Conservation (phyloP, 2,797 vertebrate species). For the Lagorchestes hirsutus region DNA sequence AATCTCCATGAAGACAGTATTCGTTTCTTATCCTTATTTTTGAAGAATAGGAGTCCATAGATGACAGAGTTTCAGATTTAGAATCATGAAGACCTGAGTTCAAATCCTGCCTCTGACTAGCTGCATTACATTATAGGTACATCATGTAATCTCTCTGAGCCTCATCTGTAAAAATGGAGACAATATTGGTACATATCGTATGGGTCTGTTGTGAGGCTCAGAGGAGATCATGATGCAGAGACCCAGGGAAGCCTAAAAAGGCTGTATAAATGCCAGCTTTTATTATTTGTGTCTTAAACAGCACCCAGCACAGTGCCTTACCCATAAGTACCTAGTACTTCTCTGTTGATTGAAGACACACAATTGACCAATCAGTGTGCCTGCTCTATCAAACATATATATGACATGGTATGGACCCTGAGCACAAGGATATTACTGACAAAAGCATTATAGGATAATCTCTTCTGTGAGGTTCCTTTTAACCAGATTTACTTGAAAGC, state of each 20-base stretch:
- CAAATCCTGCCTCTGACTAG: not conserved
- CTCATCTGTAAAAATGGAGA: not conserved
- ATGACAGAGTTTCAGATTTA: not conserved
- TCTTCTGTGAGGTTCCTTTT: constrained; percentile 42
- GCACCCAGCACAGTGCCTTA: not conserved
- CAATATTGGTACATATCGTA: not conserved
- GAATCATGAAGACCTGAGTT: not conserved
- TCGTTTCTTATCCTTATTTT: not conserved
- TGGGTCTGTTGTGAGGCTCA: not conserved
- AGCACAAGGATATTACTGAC: not conserved
- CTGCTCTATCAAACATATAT: constrained; percentile 34
- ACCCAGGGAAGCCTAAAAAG: not conserved
- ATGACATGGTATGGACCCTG: constrained; percentile 1
- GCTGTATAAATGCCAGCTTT: not conserved
- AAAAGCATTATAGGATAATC: not conserved
- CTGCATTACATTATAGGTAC: too few species aligned
- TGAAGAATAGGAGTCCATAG: not conserved
- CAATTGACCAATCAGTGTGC: constrained; percentile 2
- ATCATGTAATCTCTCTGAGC: too few species aligned
- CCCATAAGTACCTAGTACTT: not conserved
- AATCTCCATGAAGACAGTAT: not conserved
- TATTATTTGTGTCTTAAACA: not conserved
- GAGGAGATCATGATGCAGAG: not conserved
- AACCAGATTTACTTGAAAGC: constrained; percentile 62
- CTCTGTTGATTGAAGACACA: not conserved